Evolutionary conservation across 2,888 invertebrate genomes (phyloP), one percentile per base, ranked within the genome.

Genomic region (Beris morrisii): DNA sequence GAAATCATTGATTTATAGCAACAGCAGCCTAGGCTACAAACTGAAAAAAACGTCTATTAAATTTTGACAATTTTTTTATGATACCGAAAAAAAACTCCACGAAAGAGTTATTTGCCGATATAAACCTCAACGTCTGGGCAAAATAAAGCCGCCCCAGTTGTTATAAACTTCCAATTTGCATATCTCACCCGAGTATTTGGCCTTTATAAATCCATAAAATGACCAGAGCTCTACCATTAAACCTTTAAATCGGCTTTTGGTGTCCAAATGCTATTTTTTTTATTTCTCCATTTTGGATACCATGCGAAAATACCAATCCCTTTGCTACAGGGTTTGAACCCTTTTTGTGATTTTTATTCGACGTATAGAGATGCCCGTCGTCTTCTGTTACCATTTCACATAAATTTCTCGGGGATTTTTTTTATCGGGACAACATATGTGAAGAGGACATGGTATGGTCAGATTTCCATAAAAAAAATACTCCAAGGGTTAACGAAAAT

Each of bases 341-440:
- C 59, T 61, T 61, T 59, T 38, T 43, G 52, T 61, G 61, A 61
- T 50, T 61, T 61, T 61, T 61, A 61, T 61, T 15, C 50, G 38
- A 22, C 22, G 22, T 22, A 50, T 52, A 15, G 52, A 61, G 50
- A 50, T 58, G 11, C 45, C 45, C 45, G 45, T 12, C 45, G 22
- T 52, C 61, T 50, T 50, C 50, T 22, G 38, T 61, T 32, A 38
- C 50, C 38, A 31, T 52, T 32, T 50, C 38, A 50, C 38, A 61
- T 38, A 32, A 32, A 52, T 31, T 15, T 6, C 57, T 43, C 15
- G 22, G 31, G 28, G 61, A 12, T 32, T 48, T 59, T 28, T 56
- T 38, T 28, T 45, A 43, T 50, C 38, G n/a, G 31, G 50, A 50
- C 61, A 52, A 50, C 61, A 61, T 52, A 52, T 61, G 61, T 61